Evolutionary conservation across 1,140 invertebrate species (phyloP).

Genomic region (Venturia canescens): DNA sequence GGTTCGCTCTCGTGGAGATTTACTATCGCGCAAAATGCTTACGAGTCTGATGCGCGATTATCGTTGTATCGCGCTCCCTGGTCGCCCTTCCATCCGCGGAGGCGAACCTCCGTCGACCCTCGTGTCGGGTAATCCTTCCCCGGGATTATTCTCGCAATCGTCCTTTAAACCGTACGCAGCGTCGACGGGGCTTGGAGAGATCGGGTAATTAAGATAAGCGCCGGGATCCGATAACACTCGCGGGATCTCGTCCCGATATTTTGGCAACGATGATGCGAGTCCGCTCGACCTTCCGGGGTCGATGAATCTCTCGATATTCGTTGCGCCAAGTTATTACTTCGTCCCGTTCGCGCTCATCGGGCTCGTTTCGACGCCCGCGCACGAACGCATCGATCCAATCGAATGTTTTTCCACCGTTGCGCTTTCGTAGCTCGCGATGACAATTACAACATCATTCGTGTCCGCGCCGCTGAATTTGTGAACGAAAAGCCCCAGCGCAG

Average conservation of each 20-base stretch:
- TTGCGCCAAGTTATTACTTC: background rate
- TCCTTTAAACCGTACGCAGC: background rate
- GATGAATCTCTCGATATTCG: background rate
- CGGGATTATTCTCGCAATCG: background rate
- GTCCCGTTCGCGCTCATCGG: background rate
- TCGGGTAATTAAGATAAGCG: constrained; percentile 34
- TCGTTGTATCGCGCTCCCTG: constrained; percentile 13
- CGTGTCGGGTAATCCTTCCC: background rate
- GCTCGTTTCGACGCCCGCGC: too few species aligned
- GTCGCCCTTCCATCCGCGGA: background rate
- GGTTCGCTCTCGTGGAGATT: constrained; percentile 17
- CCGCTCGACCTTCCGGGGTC: constrained; percentile 23
- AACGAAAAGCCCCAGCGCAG: background rate
- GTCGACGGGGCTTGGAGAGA: background rate
- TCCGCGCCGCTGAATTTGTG: too few species aligned
- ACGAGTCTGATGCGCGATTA: constrained; percentile 39
- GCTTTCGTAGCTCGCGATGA: too few species aligned
- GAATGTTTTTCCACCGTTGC: too few species aligned
- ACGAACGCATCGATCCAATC: background rate
- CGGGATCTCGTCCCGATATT: background rate
- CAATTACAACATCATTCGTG: too few species aligned
- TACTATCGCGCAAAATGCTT: constrained; percentile 21
- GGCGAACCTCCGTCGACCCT: background rate
- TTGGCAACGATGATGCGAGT: constrained; percentile 10
- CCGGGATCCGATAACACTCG: constrained; percentile 12